Base-by-base conservation (phyloP, 2,888 invertebrate species). In the Hedychridium roseum region DNA sequence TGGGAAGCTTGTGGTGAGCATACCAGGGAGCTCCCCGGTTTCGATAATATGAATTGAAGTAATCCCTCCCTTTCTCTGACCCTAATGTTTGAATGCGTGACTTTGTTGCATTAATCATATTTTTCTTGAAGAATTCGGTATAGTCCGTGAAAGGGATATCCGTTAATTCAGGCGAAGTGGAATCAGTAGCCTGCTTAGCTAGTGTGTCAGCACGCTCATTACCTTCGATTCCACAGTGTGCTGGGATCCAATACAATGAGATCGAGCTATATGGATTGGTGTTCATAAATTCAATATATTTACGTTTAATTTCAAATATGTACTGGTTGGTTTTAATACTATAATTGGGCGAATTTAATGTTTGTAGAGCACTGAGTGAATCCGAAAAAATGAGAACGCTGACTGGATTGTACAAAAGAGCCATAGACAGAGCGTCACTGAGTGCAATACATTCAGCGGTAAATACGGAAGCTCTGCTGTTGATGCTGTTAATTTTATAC, bases 401-500 rank as follows among this genome's bases (percentile, higher is more conserved):
- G 9, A 5, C 4, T 3, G 5, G 5, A 4, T 5, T 35, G 11
- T 4, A 4, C 12, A 3, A 4, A 35, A 35, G 12, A 4, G 15
- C 16, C 5, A 11, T 23, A 21, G 20, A 20, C 9, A 37, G n/a
- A 4, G 38, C 38, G 6, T 21, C 27, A 18, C 16, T 40, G 3
- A 40, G 14, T 14, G 27, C 40, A 4, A 16, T 3, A 16, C 40
- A 40, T 28, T 28, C 28, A n/a, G 28, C 27, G 5, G 28, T 28
- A 28, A 28, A 40, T 28, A 27, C 28, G 3, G 28, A 40, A 40
- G 40, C 12, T 4, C n/a, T n/a, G n/a, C n/a, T n/a, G n/a, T n/a
- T n/a, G n/a, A n/a, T n/a, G n/a, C n/a, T n/a, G n/a, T n/a, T n/a
- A n/a, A n/a, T n/a, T n/a, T n/a, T n/a, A n/a, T n/a, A n/a, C n/a